Conservation (phyloP, 2,113 vertebrate species). For the Amphiprion ocellaris region DNA sequence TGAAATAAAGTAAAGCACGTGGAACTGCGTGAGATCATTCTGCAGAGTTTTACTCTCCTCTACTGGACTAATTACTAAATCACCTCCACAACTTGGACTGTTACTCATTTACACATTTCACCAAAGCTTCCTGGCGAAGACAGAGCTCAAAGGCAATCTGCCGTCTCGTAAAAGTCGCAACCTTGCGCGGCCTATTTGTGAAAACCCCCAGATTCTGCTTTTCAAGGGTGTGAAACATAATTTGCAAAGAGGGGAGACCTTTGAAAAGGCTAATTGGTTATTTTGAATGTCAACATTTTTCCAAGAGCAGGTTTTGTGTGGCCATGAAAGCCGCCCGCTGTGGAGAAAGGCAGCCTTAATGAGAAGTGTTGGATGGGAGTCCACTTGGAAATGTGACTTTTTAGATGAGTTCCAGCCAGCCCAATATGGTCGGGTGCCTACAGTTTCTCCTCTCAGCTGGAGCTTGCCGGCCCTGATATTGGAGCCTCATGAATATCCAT, state of each 20-base stretch:
- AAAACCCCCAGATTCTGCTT: neutral
- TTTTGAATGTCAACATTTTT: slow-evolving; percentile 45
- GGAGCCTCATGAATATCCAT: slow-evolving; percentile 16
- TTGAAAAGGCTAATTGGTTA: slow-evolving; percentile 46
- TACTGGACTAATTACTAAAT: no score
- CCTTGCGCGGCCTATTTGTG: neutral
- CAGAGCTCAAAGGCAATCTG: slow-evolving; percentile 1
- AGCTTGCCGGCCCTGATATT: neutral
- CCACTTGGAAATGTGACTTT: slow-evolving; percentile 33
- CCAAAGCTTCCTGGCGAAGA: neutral
- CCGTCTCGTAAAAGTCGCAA: slow-evolving; percentile 1
- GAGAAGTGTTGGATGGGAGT: slow-evolving; percentile 31
- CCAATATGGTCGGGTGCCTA: slow-evolving; percentile 34
- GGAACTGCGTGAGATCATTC: no score
- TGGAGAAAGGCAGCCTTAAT: slow-evolving; percentile 24
- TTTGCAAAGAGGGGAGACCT: slow-evolving; percentile 30
- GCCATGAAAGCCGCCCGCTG: neutral
- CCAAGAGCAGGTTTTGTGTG: slow-evolving; percentile 12
- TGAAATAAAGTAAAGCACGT: no score
- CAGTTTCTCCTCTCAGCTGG: slow-evolving; percentile 31
- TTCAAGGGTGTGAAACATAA: slow-evolving; percentile 17
- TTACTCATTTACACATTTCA: no score
- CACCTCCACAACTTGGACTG: no score
- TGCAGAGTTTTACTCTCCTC: no score
- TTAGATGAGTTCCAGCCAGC: slow-evolving; percentile 26